phyloP scores from a whole-genome alignment of 2,113 vertebrate genomes.

The Psilopogon haemacephalus region DNA sequence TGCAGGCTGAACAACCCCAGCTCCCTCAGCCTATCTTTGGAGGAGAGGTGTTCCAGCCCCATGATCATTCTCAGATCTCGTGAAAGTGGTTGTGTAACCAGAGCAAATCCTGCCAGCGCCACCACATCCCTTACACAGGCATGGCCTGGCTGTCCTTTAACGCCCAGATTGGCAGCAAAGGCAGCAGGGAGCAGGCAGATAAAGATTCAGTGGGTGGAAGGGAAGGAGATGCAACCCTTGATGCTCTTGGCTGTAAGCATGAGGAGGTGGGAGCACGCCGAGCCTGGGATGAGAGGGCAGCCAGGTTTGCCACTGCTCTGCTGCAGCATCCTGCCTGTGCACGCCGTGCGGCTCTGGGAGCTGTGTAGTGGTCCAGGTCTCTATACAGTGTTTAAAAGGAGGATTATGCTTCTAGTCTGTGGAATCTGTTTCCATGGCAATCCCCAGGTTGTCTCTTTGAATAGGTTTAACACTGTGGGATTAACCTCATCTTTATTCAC shows the following conservation, averaged over 20 bases:
- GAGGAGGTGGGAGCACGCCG: background rate
- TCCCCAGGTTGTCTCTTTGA: constrained; percentile 48
- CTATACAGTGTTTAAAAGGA: background rate
- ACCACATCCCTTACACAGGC: background rate
- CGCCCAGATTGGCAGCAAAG: background rate
- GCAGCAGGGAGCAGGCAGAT: background rate
- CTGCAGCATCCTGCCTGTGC: background rate
- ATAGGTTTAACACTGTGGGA: constrained; percentile 40
- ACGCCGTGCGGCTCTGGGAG: background rate
- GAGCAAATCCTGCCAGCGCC: background rate
- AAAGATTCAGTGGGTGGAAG: background rate
- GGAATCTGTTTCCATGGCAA: constrained; percentile 65
- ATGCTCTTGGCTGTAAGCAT: background rate
- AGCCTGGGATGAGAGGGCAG: background rate
- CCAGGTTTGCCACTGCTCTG: background rate
- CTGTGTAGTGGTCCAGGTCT: background rate
- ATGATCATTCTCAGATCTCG: background rate
- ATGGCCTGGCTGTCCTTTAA: rapidly evolving
- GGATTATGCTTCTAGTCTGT: background rate
- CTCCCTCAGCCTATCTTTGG: no score
- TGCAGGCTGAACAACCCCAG: no score
- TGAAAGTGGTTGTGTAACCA: background rate
- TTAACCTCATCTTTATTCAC: constrained; percentile 66
- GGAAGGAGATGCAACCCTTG: background rate
- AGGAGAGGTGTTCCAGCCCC: background rate